Evolutionary conservation across 37 sponge, comb jelly and placozoan genomes (phyloP), one percentile per base, ranked within the genome.

Genomic region (Spongilla lacustris): DNA sequence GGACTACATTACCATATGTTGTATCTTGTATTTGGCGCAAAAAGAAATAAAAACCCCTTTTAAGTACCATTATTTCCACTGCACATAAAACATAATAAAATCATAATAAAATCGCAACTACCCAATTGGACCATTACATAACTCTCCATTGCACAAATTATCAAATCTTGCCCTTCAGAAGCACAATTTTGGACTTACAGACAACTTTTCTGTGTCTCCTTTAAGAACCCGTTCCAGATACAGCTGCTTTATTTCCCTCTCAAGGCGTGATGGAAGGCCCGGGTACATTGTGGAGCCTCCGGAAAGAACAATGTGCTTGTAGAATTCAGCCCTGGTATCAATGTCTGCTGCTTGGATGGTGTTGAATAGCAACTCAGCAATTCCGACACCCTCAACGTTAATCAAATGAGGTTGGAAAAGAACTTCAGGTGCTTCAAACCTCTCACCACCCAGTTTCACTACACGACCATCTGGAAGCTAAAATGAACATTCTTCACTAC

Each of bases 231-330:
- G 88, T 84, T 95, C 98, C 71, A 99, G 80, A 82, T 99, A 99
- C 35, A 99, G 92, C 93, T 99, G 99, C 82, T 99, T 99, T 71
- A 99, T 96, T 72, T 99, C 99, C 50, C 99, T 77, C 89, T 99
- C 99, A 78, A 99, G 87, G 12, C 99, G 87, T 46, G 98, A 96
- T 49, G 99, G 99, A 2, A 99, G 92, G 2, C 99, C 99, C 11
- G 99, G 99, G 84, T 99, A 99, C 99, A 99, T 99, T 76, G 99
- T 99, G 71, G 96, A 92, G 28, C 99, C 99, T 17, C 99, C 99
- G 22, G 96, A 95, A 50, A 99, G 87, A 0, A 99, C 99, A 80
- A 99, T 99, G 90, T 99, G 99, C 86, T 97, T 99, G 92, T 99
- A 99, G 82, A 99, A 94, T 73, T 95, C 98, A 22, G 98, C 75